A percentile compares a stretch with the other conserved stretches of the same genome.
Conservation (phyloP, 2,888 invertebrate species). For the Volucella inflata region DNA sequence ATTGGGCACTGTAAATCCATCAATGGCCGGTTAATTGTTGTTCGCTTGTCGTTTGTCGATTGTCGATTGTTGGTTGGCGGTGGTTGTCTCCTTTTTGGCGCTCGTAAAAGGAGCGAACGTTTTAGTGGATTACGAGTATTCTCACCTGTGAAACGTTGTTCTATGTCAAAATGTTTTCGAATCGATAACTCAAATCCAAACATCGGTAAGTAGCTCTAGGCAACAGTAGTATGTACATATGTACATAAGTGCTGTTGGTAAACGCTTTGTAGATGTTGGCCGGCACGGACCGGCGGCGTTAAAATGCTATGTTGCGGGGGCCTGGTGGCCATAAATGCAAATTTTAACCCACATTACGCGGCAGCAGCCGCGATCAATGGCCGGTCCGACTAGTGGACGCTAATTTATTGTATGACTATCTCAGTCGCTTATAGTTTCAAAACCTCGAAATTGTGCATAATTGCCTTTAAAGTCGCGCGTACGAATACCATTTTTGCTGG, state of each 20-base stretch:
- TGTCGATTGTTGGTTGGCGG: neutral
- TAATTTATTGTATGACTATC: constrained; percentile 66
- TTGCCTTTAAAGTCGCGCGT: constrained; percentile 69
- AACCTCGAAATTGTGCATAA: constrained; percentile 46
- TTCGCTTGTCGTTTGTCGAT: neutral
- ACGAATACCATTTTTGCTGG: too few relatives aligned
- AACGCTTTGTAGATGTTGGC: neutral
- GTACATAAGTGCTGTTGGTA: neutral
- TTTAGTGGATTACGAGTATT: constrained; percentile 55
- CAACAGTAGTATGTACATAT: too few relatives aligned
- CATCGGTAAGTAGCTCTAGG: constrained; percentile 40
- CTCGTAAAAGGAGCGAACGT: constrained; percentile 66
- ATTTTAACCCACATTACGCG: constrained; percentile 73
- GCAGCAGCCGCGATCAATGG: neutral
- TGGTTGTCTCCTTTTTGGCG: constrained; percentile 46
- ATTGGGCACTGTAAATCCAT: constrained; percentile 60
- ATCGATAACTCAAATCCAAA: constrained; percentile 50
- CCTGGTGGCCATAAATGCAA: constrained; percentile 71
- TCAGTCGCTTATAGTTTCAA: constrained; percentile 32
- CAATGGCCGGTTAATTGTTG: constrained; percentile 63
- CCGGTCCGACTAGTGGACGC: constrained; percentile 53
- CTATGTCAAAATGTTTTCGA: neutral
- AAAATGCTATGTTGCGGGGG: constrained; percentile 57
- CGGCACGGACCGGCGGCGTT: constrained; percentile 9
- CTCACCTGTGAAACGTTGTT: constrained; percentile 47